Evolutionary conservation across 2,113 vertebrate genomes (phyloP), one percentile per base, ranked within the genome.

Genomic region (Myxocyprinus asiaticus): DNA sequence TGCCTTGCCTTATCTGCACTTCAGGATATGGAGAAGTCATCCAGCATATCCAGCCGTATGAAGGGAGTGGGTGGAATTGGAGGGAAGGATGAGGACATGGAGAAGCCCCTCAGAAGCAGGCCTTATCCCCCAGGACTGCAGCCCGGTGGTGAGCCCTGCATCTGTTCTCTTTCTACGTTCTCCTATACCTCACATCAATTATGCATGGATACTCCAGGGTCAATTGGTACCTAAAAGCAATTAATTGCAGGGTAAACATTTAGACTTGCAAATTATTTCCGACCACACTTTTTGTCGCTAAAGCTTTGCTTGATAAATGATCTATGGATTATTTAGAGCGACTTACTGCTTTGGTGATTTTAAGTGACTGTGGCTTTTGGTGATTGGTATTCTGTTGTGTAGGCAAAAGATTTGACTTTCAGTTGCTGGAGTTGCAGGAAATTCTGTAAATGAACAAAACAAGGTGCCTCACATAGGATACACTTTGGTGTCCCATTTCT

Each of bases 1-100:
- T 33, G 22, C 22, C 22, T 33, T 33, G 62, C 61, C 7, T 64
- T 76, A 76, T 67, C 77, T 0, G 50, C 78, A n/a, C 8, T n/a
- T 62, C 84, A 97, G 96, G 96, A 98, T 86, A 89, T 95, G 88
- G 96, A 98, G 82, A 96, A 92, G 87, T 83, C 94, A 0, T 90
- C 90, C 0, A 90, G 90, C 45, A 67, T 99, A 70, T 92, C 94
- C 0, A 91, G 91, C 61, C 93, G 94, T 86, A 96, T 99, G 94
- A 99, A 98, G 86, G 97, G 98, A 78, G 95, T 94, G 50, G 95
- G 96, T 43, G 92, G 93, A 4, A 77, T 92, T 0, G 92, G 89
- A 55, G 87, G 81, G 51, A 88, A 85, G 80, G 85, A 90, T 0
- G 47, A 76, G 0, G 82, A 86, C 0, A 56, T 87, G 14, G 86